A percentile compares a stretch with the other conserved stretches of the same genome.
These are phyloP conservation scores for Phenganax stokvisi DNA, from an alignment of 92 coral and sea anemone genomes.

Conservation along the genomic window DNA sequence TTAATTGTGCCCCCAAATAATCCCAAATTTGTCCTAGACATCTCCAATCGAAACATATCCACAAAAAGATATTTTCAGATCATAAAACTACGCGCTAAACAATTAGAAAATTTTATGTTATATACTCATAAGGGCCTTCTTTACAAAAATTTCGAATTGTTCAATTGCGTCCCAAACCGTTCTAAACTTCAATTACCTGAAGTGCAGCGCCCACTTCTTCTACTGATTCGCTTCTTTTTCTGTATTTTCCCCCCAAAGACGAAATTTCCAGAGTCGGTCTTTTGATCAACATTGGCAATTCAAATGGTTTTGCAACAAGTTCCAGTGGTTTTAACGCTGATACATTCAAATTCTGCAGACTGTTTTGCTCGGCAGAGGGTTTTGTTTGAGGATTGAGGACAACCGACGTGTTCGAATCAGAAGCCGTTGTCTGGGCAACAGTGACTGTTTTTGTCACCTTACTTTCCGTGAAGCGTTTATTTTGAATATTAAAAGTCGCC, in stretches of 20 bases:
- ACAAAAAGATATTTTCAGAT: no score
- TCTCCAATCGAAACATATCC: no score
- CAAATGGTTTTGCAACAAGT: background rate
- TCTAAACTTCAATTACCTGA: background rate
- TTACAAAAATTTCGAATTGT: no score
- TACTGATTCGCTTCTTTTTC: conserved; percentile 6
- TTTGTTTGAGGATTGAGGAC: background rate
- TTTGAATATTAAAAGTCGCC: background rate
- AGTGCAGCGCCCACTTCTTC: background rate
- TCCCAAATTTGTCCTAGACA: no score
- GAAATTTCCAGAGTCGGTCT: background rate
- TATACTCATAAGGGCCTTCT: no score
- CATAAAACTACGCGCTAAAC: no score
- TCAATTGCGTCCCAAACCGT: no score
- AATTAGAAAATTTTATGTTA: no score
- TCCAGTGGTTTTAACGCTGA: background rate
- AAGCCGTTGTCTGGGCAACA: background rate
- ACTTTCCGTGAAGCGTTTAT: background rate
- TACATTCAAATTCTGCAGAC: background rate
- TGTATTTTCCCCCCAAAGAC: background rate
- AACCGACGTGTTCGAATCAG: background rate
- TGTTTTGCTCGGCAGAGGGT: background rate
- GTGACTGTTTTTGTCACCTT: background rate
- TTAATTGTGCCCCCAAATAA: no score
- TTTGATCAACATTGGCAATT: background rate